Evolutionary conservation across 35 echinoderm and acorn worm species (phyloP).

Genomic region (Apostichopus japonicus): DNA sequence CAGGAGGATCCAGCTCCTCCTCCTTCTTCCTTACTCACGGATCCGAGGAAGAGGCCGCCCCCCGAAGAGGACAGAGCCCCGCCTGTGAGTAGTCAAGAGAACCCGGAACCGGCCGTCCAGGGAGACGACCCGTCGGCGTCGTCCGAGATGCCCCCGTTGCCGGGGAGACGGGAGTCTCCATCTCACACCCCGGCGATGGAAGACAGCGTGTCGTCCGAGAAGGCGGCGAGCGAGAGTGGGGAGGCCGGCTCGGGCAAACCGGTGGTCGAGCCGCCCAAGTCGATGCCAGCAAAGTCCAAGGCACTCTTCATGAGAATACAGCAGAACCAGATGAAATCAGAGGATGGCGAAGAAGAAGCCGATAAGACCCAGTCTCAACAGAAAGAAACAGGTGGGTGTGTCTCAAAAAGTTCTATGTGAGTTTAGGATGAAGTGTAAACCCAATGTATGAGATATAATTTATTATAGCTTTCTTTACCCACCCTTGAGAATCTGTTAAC

Average conservation of each 20-base stretch:
- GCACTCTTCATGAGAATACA: constrained; percentile 93
- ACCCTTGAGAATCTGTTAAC: too few species aligned
- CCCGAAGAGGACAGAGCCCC: background rate
- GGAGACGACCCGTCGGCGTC: background rate
- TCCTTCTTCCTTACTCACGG: background rate
- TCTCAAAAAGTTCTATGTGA: too few species aligned
- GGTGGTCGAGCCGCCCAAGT: constrained; percentile 29
- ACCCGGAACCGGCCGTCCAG: background rate
- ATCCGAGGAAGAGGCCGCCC: background rate
- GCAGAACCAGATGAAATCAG: constrained; percentile 65
- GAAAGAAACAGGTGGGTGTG: constrained; percentile 12
- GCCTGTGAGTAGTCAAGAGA: background rate
- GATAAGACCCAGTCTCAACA: background rate
- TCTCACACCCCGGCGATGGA: background rate
- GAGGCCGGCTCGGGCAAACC: background rate
- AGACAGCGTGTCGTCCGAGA: background rate
- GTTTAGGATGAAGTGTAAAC: too few species aligned
- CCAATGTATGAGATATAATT: too few species aligned
- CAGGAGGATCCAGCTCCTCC: background rate
- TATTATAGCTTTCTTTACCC: too few species aligned
- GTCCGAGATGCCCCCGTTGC: background rate
- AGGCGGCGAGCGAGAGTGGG: background rate
- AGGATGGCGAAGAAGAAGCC: background rate
- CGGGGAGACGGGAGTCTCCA: background rate
- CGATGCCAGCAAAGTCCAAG: constrained; percentile 77